Conservation (phyloP, 1,140 invertebrate genomes). For the Nixonia krombeini region DNA sequence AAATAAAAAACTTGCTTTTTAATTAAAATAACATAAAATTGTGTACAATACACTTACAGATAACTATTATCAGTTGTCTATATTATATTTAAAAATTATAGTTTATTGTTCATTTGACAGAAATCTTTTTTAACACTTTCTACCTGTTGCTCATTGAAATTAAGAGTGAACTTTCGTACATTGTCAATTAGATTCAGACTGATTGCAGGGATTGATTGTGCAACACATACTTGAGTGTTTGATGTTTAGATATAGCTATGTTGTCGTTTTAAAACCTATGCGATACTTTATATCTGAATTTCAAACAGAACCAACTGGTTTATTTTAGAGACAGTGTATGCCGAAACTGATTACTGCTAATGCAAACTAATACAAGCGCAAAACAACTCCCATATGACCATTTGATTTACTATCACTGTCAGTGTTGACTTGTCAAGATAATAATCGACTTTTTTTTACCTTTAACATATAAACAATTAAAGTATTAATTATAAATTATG, state of each 20-base stretch:
- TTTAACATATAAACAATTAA: background rate
- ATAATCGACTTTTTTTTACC: background rate
- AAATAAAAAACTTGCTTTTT: too few species aligned
- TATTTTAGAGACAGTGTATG: constrained; percentile 16
- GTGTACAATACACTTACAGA: too few species aligned
- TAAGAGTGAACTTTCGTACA: constrained; percentile 61
- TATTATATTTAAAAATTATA: background rate
- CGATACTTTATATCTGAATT: constrained; percentile 14
- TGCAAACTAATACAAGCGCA: constrained; percentile 12
- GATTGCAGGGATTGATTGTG: constrained; percentile 69
- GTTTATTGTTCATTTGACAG: background rate
- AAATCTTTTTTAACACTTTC: constrained; percentile 9
- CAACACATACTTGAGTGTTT: constrained; percentile 58
- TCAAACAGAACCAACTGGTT: constrained; percentile 13
- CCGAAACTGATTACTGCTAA: constrained; percentile 22
- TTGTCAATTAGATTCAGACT: constrained; percentile 74
- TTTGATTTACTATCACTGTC: constrained; percentile 10
- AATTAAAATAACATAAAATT: too few species aligned
- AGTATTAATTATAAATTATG: background rate
- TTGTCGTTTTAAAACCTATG: constrained; percentile 47
- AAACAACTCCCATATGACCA: constrained; percentile 10
- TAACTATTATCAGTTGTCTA: too few species aligned
- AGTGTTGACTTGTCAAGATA: constrained; percentile 4
- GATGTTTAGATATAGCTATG: constrained; percentile 59
- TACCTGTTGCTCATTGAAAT: constrained; percentile 38